phyloP scores from a whole-genome alignment of 2,888 invertebrate species.

The Darwinula stevensoni region DNA sequence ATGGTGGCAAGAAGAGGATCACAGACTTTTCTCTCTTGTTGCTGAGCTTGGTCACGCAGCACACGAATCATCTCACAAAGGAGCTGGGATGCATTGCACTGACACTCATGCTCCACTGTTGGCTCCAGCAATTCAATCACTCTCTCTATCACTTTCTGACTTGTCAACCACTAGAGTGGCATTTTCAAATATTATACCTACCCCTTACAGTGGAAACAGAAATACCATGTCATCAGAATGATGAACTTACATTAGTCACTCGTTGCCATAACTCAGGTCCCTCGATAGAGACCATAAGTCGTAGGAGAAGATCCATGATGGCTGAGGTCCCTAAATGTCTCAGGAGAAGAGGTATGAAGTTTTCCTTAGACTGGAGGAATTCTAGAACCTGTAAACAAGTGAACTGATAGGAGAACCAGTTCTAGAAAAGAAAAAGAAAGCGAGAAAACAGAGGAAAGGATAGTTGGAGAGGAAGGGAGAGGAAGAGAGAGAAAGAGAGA shows the following conservation, averaged over 20 bases:
- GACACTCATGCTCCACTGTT: constrained; percentile 36
- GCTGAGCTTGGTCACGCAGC: constrained; percentile 26
- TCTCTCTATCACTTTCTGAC: constrained; percentile 54
- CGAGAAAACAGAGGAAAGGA: constrained; percentile 5
- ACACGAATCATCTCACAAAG: constrained; percentile 52
- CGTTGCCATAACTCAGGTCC: constrained; percentile 36
- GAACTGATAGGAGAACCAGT: constrained; percentile 74
- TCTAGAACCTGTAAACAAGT: constrained; percentile 71
- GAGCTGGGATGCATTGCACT: constrained; percentile 59
- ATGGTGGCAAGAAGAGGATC: too few relatives aligned
- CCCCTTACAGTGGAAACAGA: too few relatives aligned
- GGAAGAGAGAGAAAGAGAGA: too few relatives aligned
- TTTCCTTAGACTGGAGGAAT: constrained; percentile 56
- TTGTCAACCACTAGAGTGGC: constrained; percentile 89
- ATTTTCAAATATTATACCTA: too few relatives aligned
- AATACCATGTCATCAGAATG: too few relatives aligned
- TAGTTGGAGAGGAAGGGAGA: constrained; percentile 10
- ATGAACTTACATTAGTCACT: too few relatives aligned
- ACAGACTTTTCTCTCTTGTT: too few relatives aligned
- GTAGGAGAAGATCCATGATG: constrained; percentile 66
- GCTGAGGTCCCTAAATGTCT: constrained; percentile 78
- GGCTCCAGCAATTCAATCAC: constrained; percentile 33
- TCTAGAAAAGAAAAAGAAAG: constrained; percentile 21
- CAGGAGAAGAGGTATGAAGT: constrained; percentile 57
- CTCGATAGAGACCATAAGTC: constrained; percentile 53